These are phyloP conservation scores for Nezara viridula DNA, from an alignment of 2,888 invertebrate species.

Conservation along the genomic window DNA sequence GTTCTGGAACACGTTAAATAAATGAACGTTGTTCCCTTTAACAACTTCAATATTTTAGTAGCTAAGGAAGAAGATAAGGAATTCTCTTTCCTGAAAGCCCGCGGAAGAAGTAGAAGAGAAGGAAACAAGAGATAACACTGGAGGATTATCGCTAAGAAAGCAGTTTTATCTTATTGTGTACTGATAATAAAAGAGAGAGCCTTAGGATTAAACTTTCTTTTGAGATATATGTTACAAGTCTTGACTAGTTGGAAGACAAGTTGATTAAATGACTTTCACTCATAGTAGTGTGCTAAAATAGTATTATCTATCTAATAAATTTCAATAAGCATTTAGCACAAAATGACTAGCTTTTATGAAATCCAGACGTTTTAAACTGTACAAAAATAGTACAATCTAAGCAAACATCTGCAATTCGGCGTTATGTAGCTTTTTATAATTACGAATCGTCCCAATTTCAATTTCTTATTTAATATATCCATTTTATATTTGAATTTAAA, in stretches of 20 bases:
- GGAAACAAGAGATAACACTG: neutral
- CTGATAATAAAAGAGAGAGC: conserved; percentile 15
- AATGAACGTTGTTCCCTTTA: neutral
- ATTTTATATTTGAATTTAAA: too few relatives aligned
- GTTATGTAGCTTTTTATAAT: too few relatives aligned
- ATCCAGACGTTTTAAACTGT: too few relatives aligned
- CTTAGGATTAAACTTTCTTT: neutral
- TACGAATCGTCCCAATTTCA: too few relatives aligned
- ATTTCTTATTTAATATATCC: too few relatives aligned
- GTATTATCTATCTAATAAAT: too few relatives aligned
- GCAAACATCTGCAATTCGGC: too few relatives aligned
- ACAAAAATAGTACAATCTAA: too few relatives aligned
- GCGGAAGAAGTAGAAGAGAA: neutral
- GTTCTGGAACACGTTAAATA: neutral
- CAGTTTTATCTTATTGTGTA: conserved; percentile 5
- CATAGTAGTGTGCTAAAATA: too few relatives aligned
- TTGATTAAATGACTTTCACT: neutral
- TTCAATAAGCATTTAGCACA: too few relatives aligned
- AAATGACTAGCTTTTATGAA: too few relatives aligned
- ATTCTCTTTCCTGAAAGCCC: neutral
- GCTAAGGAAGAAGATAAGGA: neutral
- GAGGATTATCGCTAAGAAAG: conserved; percentile 17
- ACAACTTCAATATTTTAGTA: neutral
- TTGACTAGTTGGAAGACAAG: neutral
- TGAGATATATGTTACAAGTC: neutral